phyloP scores from a whole-genome alignment of 2,797 vertebrate species.

The Diglossa cyanea region DNA sequence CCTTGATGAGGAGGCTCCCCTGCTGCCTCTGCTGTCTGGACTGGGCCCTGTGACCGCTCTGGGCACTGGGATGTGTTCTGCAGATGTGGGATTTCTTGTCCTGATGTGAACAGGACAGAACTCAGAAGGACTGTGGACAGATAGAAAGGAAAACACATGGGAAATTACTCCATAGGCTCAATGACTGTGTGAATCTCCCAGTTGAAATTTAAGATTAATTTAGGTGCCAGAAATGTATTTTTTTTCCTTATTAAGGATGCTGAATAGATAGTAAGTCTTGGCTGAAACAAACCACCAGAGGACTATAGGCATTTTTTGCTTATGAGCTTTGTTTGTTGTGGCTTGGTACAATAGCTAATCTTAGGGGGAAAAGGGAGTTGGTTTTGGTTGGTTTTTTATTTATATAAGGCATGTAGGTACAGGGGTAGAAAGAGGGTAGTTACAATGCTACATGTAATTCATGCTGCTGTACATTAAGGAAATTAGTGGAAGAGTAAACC shows the following conservation, averaged over 20 bases:
- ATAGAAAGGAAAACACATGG: not conserved
- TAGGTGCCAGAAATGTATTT: not conserved
- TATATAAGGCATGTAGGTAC: not conserved
- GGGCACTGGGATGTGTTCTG: not conserved
- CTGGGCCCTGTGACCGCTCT: fast-evolving
- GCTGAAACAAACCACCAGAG: not conserved
- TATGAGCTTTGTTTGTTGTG: not conserved
- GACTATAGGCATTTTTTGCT: not conserved
- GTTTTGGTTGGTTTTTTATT: not conserved
- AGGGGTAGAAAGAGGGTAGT: not conserved
- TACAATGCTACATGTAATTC: not conserved
- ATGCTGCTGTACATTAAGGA: not conserved
- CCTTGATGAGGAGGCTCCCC: not conserved
- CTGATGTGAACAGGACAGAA: fast-evolving
- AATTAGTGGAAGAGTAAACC: not conserved
- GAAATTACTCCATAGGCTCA: not conserved
- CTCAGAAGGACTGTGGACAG: not conserved
- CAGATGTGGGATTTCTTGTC: not conserved
- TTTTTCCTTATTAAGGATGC: not conserved
- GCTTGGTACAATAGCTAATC: not conserved
- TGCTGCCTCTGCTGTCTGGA: not conserved
- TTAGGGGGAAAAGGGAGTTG: not conserved
- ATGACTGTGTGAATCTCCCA: not conserved
- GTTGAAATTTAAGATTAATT: not conserved
- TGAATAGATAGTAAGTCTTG: not conserved